A percentile compares a stretch with the other conserved stretches of the same genome.
Evolutionary conservation across 2,113 vertebrate genomes (phyloP).

Genomic region (Sander vitreus): DNA sequence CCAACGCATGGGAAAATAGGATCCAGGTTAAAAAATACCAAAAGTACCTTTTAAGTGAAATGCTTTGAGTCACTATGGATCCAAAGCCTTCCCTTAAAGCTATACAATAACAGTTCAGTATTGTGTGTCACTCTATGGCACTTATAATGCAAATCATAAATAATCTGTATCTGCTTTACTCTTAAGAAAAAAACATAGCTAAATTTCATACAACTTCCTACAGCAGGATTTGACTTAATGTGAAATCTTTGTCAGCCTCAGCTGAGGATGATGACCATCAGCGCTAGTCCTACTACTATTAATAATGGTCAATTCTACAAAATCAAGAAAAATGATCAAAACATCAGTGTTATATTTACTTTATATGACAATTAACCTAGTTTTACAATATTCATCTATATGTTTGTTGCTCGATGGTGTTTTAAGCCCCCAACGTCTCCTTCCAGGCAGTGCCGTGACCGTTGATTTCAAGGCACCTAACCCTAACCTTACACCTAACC

Average conservation of each 20-base stretch:
- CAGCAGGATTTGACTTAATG: neutral
- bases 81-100: neutral
- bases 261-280: neutral
- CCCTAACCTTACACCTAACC: too few species aligned
- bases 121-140: neutral
- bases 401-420: neutral
- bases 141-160: neutral
- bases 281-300: neutral
- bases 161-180: neutral
- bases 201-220: neutral
- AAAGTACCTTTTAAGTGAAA: neutral
- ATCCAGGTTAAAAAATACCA: too few species aligned
- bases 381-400: neutral
- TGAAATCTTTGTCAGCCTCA: neutral
- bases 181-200: neutral
- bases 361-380: neutral
- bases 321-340: neutral
- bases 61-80: neutral
- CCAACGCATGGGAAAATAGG: too few species aligned
- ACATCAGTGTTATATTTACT: neutral
- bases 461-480: too few species aligned
- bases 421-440: too few species aligned
- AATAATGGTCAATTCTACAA: neutral
- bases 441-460: too few species aligned
- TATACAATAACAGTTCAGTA: neutral